Conservation (phyloP, 2,113 vertebrate species). For the Chaetodon trifascialis region DNA sequence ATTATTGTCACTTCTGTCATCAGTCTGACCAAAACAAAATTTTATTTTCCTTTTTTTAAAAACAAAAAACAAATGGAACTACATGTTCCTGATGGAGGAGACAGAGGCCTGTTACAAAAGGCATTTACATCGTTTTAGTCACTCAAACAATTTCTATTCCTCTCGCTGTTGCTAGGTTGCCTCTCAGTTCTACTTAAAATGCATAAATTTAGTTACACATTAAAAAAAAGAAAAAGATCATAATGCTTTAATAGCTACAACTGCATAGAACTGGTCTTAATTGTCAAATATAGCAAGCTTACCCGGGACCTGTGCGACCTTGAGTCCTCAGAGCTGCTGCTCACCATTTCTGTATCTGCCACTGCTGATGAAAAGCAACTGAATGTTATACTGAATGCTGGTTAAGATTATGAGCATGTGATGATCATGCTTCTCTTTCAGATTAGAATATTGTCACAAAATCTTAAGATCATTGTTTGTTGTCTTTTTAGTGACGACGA, state of each 20-base stretch:
- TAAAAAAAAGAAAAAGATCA: background rate
- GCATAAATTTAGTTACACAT: slow-evolving; percentile 20
- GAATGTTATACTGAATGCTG: background rate
- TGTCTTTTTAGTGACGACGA: no score
- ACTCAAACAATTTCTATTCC: background rate
- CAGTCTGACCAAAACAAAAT: background rate
- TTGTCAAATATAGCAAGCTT: slow-evolving; percentile 7
- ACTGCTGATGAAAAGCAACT: background rate
- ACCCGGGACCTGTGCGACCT: background rate
- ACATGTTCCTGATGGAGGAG: background rate
- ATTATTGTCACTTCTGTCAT: background rate
- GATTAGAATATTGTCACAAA: background rate
- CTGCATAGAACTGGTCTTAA: background rate
- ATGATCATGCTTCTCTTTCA: background rate
- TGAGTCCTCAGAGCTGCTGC: slow-evolving; percentile 9
- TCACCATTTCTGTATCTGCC: slow-evolving; percentile 25
- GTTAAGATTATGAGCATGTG: slow-evolving; percentile 1
- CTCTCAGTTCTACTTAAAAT: slow-evolving; percentile 9
- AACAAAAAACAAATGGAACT: background rate
- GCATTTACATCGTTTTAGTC: background rate
- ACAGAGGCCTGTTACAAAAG: background rate
- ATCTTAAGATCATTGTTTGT: no score
- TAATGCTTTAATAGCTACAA: slow-evolving; percentile 25
- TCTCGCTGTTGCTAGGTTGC: slow-evolving; percentile 19
- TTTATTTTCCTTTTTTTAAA: background rate